Conservation (phyloP, 2,797 vertebrate species). For the Zalophus californianus region DNA sequence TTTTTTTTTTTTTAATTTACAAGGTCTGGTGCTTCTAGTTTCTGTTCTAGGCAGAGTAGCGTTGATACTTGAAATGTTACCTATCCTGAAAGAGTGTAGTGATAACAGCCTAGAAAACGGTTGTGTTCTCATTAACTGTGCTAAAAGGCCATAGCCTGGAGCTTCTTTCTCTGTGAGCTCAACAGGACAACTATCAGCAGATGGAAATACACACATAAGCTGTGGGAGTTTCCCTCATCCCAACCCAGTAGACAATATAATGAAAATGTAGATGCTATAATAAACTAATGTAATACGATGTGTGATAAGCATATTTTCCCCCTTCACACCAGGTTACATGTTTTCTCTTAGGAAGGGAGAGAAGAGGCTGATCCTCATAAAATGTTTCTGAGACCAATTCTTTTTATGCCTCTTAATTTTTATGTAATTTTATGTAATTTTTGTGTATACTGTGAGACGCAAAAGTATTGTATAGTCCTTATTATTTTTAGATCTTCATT, state of each 20-base stretch:
- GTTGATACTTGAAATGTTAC: background rate
- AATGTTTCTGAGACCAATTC: background rate
- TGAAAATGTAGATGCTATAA: background rate
- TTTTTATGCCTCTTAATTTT: background rate
- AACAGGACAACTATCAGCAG: background rate
- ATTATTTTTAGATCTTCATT: background rate
- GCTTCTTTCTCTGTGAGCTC: background rate
- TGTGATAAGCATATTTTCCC: background rate
- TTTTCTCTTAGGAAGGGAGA: background rate
- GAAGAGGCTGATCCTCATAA: background rate
- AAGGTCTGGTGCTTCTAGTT: background rate
- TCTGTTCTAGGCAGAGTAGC: background rate
- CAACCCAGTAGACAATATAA: background rate
- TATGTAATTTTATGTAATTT: no score
- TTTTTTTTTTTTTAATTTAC: slow-evolving; percentile 22
- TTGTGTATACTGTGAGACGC: background rate
- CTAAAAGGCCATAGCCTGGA: background rate
- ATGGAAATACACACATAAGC: background rate
- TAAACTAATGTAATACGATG: background rate
- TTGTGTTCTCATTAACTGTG: background rate
- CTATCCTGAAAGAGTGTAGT: background rate
- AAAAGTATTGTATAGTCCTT: no score
- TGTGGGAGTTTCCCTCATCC: background rate
- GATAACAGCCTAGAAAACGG: background rate
- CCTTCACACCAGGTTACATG: background rate